A percentile compares a stretch with the other conserved stretches of the same genome.
phyloP scores from a whole-genome alignment of 1,140 invertebrate genomes.

The Phymastichus coffea region DNA sequence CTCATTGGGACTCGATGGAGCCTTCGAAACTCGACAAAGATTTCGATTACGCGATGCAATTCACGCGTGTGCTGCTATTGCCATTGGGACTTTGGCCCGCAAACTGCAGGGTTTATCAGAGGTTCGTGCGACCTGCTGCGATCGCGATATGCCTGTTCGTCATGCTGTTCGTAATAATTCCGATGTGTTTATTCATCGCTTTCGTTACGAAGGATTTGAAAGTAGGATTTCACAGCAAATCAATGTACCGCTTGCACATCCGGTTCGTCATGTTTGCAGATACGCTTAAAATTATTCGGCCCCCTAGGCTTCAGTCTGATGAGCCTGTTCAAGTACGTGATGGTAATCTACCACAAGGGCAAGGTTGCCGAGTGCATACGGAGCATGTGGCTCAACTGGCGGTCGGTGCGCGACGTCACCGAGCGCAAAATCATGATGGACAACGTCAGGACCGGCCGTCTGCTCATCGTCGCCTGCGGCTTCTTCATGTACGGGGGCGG shows the following conservation, averaged over 20 bases:
- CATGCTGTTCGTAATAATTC: slow-evolving; percentile 5
- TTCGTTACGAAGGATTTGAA: neutral
- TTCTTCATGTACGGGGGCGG: slow-evolving; percentile 31
- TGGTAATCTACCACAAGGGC: neutral
- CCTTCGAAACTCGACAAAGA: neutral
- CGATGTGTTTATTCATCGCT: neutral
- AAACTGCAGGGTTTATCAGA: neutral
- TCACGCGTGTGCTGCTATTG: neutral
- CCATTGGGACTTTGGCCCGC: slow-evolving; percentile 1
- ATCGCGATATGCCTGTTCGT: neutral
- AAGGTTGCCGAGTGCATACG: slow-evolving; percentile 22
- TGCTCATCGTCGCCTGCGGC: slow-evolving; percentile 11
- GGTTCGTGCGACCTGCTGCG: neutral
- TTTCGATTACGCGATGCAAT: neutral
- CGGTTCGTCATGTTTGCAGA: neutral
- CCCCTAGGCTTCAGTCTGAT: neutral
- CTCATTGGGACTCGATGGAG: neutral
- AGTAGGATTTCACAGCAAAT: neutral
- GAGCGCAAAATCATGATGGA: slow-evolving; percentile 31
- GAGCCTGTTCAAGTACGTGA: slow-evolving; percentile 5
- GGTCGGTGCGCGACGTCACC: neutral
- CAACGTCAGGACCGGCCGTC: slow-evolving; percentile 20
- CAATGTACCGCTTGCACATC: neutral
- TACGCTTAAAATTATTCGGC: neutral
- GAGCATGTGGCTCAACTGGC: slow-evolving; percentile 33